Conservation (phyloP, 2,888 invertebrate species). For the Timema cristinae region DNA sequence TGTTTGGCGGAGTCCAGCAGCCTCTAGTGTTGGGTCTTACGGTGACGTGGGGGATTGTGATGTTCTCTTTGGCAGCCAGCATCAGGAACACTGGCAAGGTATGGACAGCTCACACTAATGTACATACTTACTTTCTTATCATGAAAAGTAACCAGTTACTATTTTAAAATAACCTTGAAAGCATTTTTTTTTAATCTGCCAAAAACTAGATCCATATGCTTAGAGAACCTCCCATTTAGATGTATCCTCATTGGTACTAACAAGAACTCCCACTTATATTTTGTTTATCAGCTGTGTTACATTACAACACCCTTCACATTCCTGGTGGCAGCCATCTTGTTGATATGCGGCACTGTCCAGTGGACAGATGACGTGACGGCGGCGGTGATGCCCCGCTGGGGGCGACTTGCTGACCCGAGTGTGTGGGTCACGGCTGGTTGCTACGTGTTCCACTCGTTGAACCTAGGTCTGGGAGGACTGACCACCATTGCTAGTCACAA, state of each 20-base stretch:
- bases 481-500: slow-evolving; percentile 18
- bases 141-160: too few species aligned
- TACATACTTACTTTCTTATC: too few species aligned
- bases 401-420: background rate
- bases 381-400: slow-evolving; percentile 9
- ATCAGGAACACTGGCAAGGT: slow-evolving; percentile 19
- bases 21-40: slow-evolving; percentile 12
- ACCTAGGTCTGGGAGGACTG: slow-evolving; percentile 16
- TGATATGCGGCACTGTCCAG: slow-evolving; percentile 2
- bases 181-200: too few species aligned
- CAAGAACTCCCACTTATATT: too few species aligned
- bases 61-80: slow-evolving; percentile 14
- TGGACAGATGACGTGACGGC: slow-evolving; percentile 12
- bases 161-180: too few species aligned
- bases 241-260: too few species aligned
- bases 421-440: slow-evolving; percentile 17
- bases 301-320: slow-evolving; percentile 12
- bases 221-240: too few species aligned
- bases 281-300: slow-evolving; percentile 11
- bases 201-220: too few species aligned
- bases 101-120: background rate
- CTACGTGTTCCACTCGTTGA: slow-evolving; percentile 20
- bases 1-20: slow-evolving; percentile 10
- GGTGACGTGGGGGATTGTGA: slow-evolving; percentile 7
- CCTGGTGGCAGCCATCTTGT: slow-evolving; percentile 8